Percentiles rank a stretch among this genome's conserved stretches.
phyloP scores from a whole-genome alignment of 2,888 invertebrate species.

The Apamea sordens region DNA sequence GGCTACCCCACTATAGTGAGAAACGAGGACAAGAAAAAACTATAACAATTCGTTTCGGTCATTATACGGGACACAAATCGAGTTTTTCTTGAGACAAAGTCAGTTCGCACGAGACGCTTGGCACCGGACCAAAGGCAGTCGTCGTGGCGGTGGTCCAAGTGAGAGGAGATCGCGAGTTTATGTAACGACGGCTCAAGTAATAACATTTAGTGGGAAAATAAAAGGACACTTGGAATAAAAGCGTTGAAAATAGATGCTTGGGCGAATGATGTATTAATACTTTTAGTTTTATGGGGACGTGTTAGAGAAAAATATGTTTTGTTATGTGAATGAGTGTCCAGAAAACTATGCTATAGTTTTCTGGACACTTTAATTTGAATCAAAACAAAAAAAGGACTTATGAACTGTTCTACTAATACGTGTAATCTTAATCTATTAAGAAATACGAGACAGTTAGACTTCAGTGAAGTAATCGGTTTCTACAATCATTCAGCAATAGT shows the following conservation, averaged over 20 bases:
- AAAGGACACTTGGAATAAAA: conserved; percentile 56
- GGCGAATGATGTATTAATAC: conserved; percentile 30
- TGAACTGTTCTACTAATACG: not conserved
- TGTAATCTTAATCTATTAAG: not conserved
- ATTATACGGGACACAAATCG: conserved; percentile 81
- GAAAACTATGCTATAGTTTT: conserved; percentile 12
- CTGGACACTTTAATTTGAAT: not conserved
- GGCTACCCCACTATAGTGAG: conserved; percentile 60
- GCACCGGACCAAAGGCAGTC: conserved; percentile 75
- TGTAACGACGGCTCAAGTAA: conserved; percentile 40
- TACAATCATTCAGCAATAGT: not conserved
- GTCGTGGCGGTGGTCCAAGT: conserved; percentile 58
- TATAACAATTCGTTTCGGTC: conserved; percentile 77
- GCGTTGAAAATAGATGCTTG: conserved; percentile 41
- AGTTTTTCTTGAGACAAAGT: conserved; percentile 80
- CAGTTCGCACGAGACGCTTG: conserved; percentile 75
- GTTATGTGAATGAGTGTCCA: not conserved
- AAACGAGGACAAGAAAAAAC: conserved; percentile 72
- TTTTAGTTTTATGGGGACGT: conserved; percentile 43
- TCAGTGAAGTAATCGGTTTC: not conserved
- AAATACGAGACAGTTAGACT: not conserved
- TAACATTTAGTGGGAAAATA: conserved; percentile 59
- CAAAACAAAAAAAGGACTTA: not conserved
- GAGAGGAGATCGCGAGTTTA: conserved; percentile 54
- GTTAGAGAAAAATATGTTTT: conserved; percentile 46